A percentile compares a stretch with the other conserved stretches of the same genome.
phyloP scores from a whole-genome alignment of 2,888 invertebrate genomes.

The Oligia fasciuncula region DNA sequence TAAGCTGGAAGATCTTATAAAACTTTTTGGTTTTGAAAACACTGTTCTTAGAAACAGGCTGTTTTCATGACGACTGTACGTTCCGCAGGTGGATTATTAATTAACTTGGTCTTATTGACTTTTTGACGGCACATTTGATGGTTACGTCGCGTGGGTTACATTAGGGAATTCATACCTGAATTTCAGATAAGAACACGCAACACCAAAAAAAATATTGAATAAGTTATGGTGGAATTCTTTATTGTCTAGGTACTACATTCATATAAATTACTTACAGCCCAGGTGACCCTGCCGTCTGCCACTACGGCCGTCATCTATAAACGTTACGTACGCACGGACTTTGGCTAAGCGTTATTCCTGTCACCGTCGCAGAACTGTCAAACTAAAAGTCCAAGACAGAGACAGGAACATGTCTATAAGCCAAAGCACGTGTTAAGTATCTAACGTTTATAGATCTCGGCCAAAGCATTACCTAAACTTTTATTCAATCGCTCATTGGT shows the following conservation, averaged over 20 bases:
- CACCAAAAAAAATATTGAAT: conserved; percentile 26
- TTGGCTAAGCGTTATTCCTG: neutral
- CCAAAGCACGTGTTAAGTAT: neutral
- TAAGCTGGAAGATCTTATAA: neutral
- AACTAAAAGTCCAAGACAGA: neutral
- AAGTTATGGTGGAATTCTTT: conserved; percentile 26
- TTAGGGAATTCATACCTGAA: conserved; percentile 65
- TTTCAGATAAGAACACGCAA: conserved; percentile 69
- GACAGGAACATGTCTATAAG: neutral
- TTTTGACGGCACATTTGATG: conserved; percentile 65
- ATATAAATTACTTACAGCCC: neutral
- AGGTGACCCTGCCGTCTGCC: neutral
- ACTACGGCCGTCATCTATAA: neutral
- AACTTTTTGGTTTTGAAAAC: neutral
- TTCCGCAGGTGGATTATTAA: conserved; percentile 73
- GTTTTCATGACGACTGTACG: conserved; percentile 59
- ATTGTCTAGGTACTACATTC: neutral
- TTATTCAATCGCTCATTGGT: neutral
- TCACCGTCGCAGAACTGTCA: neutral
- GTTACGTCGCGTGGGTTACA: conserved; percentile 43
- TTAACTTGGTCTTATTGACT: conserved; percentile 77
- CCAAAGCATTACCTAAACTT: neutral
- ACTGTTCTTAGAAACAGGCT: neutral
- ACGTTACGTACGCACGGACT: neutral
- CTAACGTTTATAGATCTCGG: neutral